Evolutionary conservation across 2,113 vertebrate species (phyloP).

Genomic region (Castor canadensis): DNA sequence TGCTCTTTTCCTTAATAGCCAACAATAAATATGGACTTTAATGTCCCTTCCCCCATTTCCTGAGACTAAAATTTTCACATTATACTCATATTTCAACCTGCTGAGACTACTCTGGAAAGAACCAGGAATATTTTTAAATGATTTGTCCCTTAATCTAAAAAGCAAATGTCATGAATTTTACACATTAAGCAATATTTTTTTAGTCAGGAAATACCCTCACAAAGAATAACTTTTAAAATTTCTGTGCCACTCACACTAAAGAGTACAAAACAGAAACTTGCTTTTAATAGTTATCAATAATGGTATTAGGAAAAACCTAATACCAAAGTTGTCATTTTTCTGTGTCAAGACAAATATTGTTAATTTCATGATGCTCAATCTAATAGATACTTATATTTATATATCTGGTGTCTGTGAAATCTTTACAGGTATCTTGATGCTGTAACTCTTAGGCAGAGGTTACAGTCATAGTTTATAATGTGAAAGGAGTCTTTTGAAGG

Average conservation of each 20-base stretch:
- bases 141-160: neutral
- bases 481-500: neutral
- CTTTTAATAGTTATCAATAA: neutral
- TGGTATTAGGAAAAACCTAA: neutral
- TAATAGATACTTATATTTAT: neutral
- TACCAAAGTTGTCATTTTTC: neutral
- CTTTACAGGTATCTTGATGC: neutral
- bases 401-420: neutral
- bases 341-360: neutral
- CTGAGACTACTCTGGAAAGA: neutral
- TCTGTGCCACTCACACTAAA: neutral
- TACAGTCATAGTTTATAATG: neutral
- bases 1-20: constrained; percentile 39
- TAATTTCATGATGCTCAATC: neutral
- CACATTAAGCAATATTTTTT: neutral
- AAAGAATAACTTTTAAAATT: neutral
- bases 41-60: neutral
- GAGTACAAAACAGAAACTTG: neutral
- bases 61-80: constrained; percentile 30
- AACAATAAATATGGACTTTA: constrained; percentile 23
- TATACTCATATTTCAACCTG: neutral
- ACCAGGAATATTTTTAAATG: neutral
- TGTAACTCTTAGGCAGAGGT: neutral
- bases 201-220: neutral
- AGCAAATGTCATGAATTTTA: constrained; percentile 42